A percentile compares a stretch with the other conserved stretches of the same genome.
These are phyloP conservation scores for Dolichallabes microphthalmus DNA, from an alignment of 2,113 vertebrate genomes.

Conservation along the genomic window DNA sequence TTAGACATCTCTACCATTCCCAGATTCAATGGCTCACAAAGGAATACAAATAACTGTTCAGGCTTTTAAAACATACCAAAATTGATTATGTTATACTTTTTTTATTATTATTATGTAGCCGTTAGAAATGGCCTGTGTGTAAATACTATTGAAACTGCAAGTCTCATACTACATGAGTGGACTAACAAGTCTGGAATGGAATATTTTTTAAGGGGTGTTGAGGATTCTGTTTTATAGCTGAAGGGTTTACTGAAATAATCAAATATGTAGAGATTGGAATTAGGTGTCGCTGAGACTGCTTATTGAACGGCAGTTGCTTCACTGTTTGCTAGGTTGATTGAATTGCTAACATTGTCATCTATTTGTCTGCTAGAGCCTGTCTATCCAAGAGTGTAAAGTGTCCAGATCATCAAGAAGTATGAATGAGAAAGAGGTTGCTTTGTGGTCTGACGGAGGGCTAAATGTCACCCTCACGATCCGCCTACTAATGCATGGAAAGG, in stretches of 20 bases:
- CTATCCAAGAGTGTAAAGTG: conserved; percentile 62
- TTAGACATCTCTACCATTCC: conserved; percentile 59
- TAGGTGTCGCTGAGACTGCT: conserved; percentile 2
- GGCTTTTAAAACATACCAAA: conserved; percentile 61
- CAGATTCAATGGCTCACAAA: conserved; percentile 57
- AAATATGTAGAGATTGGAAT: conserved; percentile 32
- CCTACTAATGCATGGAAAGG: conserved; percentile 92
- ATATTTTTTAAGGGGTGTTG: not conserved
- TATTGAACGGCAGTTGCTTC: conserved; percentile 32
- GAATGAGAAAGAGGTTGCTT: conserved; percentile 77
- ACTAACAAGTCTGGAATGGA: conserved; percentile 14
- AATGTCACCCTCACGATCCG: conserved; percentile 86
- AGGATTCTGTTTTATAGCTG: not conserved
- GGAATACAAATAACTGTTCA: conserved; percentile 62
- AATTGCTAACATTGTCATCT: conserved; percentile 33
- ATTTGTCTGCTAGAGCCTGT: conserved; percentile 66
- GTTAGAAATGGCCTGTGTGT: conserved; percentile 55
- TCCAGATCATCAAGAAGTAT: conserved; percentile 58
- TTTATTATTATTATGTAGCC: too few species aligned
- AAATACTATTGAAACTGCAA: conserved; percentile 53
- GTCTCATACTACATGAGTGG: conserved; percentile 36
- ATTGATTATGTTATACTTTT: too few species aligned
- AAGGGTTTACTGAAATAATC: conserved; percentile 31
- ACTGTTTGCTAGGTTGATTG: conserved; percentile 18
- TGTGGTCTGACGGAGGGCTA: conserved; percentile 77